Conservation (phyloP, 1,140 invertebrate genomes). For the Polyergus mexicanus region DNA sequence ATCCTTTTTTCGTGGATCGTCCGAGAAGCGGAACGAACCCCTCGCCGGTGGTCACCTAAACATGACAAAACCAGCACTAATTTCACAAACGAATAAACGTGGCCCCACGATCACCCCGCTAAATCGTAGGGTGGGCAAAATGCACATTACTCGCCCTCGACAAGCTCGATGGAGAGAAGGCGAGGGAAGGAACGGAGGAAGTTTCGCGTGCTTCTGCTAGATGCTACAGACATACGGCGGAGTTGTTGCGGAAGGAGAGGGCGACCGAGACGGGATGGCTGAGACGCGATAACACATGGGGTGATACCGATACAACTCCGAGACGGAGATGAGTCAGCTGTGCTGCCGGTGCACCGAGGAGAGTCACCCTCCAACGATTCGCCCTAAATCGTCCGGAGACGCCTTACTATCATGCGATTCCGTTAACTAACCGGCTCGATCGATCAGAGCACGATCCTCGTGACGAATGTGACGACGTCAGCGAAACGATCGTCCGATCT, state of each 20-base stretch:
- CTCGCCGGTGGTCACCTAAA: conserved; percentile 75
- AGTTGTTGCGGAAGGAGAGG: conserved; percentile 68
- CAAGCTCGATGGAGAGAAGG: conserved; percentile 65
- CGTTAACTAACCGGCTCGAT: conserved; percentile 31
- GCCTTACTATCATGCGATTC: conserved; percentile 34
- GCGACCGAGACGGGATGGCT: conserved; percentile 33
- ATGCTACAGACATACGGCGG: conserved; percentile 77
- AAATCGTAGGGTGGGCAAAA: conserved; percentile 54
- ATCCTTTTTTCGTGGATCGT: conserved; percentile 41
- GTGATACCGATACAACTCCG: conserved; percentile 82
- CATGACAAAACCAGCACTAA: conserved; percentile 86
- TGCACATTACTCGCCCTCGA: conserved; percentile 60
- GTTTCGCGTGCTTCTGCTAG: conserved; percentile 50
- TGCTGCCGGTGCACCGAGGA: conserved; percentile 26
- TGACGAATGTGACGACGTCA: conserved; percentile 55
- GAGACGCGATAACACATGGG: conserved; percentile 81
- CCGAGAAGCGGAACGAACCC: conserved; percentile 17
- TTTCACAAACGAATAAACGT: conserved; percentile 87
- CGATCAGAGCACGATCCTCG: conserved; percentile 67
- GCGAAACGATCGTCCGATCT: neutral
- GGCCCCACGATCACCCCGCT: conserved; percentile 56
- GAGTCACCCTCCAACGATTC: conserved; percentile 52
- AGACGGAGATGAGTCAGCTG: conserved; percentile 80
- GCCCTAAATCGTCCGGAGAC: conserved; percentile 28
- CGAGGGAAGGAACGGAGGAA: conserved; percentile 67